Percentiles rank a stretch among this genome's conserved stretches.
Conservation (phyloP, 2,888 invertebrate genomes). For the Maniola hyperantus region DNA sequence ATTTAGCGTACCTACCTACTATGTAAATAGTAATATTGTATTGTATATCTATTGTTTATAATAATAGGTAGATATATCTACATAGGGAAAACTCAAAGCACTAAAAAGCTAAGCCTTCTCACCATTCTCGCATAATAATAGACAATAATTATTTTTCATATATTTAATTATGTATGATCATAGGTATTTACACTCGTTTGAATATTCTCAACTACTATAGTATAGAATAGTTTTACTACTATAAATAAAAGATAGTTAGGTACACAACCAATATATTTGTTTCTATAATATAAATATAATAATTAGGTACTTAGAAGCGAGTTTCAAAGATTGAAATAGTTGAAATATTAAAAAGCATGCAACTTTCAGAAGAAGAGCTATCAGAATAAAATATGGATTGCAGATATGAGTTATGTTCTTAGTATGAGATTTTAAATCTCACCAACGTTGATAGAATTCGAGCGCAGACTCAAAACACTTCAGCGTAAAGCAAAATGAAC, state of each 20-base stretch:
- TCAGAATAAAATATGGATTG: slow-evolving; percentile 17
- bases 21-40: too few relatives aligned
- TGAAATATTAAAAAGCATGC: slow-evolving; percentile 41
- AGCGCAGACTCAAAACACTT: too few relatives aligned
- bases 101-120: background rate
- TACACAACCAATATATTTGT: slow-evolving; percentile 64
- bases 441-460: too few relatives aligned
- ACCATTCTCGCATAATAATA: slow-evolving; percentile 30
- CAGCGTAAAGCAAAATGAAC: too few relatives aligned
- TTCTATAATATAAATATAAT: slow-evolving; percentile 33
- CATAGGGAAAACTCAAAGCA: background rate
- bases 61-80: too few relatives aligned
- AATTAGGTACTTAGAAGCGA: slow-evolving; percentile 45
- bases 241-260: slow-evolving; percentile 58
- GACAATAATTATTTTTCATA: slow-evolving; percentile 26
- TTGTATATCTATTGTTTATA: too few relatives aligned
- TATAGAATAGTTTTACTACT: slow-evolving; percentile 55
- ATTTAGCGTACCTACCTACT: too few relatives aligned
- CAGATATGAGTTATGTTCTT: background rate
- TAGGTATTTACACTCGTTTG: slow-evolving; percentile 69
- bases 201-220: slow-evolving; percentile 61
- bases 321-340: slow-evolving; percentile 38
- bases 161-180: slow-evolving; percentile 56
- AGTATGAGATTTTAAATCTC: too few relatives aligned
- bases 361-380: slow-evolving; percentile 26